These are phyloP conservation scores for Diuraphis noxia DNA, from an alignment of 1,140 invertebrate genomes.

Conservation along the genomic window DNA sequence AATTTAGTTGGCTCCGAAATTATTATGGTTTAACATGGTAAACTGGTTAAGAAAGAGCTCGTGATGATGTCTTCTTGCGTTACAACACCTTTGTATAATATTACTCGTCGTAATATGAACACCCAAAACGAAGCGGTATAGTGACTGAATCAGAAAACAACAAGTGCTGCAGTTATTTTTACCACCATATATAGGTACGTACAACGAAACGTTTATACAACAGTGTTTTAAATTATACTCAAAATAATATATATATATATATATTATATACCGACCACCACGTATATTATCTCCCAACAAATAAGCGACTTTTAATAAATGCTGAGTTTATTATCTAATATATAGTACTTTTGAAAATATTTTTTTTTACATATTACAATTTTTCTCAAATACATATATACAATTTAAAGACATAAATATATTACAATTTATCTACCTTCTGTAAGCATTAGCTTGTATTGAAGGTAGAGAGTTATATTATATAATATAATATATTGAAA, in stretches of 20 bases:
- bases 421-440: too few relatives aligned
- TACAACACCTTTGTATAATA: neutral
- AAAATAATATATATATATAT: too few relatives aligned
- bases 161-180: neutral
- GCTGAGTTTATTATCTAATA: neutral
- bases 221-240: neutral
- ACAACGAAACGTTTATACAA: neutral
- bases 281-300: neutral
- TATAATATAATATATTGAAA: too few relatives aligned
- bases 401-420: too few relatives aligned
- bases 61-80: neutral
- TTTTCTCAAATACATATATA: too few relatives aligned
- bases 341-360: neutral
- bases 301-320: neutral
- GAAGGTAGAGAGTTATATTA: too few relatives aligned
- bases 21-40: too few relatives aligned
- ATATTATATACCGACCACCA: neutral
- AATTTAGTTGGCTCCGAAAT: neutral
- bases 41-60: neutral
- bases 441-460: too few relatives aligned
- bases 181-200: too few relatives aligned
- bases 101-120: neutral
- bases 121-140: neutral
- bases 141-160: neutral
- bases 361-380: too few relatives aligned